phyloP scores from a whole-genome alignment of 2,113 vertebrate genomes.

The Psammodynastes pulverulentus region DNA sequence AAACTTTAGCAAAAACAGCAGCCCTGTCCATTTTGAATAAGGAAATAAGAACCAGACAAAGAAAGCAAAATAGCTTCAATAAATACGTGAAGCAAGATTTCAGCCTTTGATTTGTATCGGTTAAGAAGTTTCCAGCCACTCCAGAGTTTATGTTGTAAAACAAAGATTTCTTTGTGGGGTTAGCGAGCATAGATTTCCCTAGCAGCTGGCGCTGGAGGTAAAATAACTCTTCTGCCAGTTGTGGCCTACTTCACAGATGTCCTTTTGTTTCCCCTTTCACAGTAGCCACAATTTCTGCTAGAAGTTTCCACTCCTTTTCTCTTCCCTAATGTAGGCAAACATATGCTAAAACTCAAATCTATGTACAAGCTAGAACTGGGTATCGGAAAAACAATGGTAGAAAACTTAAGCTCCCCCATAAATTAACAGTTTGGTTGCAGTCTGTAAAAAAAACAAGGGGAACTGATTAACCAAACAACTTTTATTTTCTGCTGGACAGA shows the following conservation, averaged over 20 bases:
- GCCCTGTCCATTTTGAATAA: background rate
- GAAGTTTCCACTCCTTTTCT: constrained; percentile 66
- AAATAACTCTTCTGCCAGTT: constrained; percentile 71
- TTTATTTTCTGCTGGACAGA: background rate
- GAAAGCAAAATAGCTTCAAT: background rate
- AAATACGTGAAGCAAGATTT: constrained; percentile 41
- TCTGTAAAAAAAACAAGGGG: background rate
- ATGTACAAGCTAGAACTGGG: constrained; percentile 50
- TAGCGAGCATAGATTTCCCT: constrained; percentile 65
- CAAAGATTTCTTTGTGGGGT: constrained; percentile 67
- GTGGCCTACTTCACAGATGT: constrained; percentile 71
- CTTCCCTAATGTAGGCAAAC: constrained; percentile 67
- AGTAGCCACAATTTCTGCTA: constrained; percentile 71
- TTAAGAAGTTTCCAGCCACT: constrained; percentile 57
- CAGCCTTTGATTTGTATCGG: constrained; percentile 54
- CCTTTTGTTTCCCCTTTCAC: constrained; percentile 73
- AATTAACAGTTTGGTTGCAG: constrained; percentile 18
- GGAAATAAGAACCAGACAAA: background rate
- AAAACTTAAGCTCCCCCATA: background rate
- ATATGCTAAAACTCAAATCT: constrained; percentile 51
- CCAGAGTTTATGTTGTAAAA: constrained; percentile 59
- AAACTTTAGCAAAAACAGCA: background rate
- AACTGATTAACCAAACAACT: background rate
- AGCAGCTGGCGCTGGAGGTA: constrained; percentile 72
- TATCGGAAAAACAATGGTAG: constrained; percentile 11